Evolutionary conservation across 2,113 vertebrate genomes (phyloP).

Genomic region (Macrotus californicus): DNA sequence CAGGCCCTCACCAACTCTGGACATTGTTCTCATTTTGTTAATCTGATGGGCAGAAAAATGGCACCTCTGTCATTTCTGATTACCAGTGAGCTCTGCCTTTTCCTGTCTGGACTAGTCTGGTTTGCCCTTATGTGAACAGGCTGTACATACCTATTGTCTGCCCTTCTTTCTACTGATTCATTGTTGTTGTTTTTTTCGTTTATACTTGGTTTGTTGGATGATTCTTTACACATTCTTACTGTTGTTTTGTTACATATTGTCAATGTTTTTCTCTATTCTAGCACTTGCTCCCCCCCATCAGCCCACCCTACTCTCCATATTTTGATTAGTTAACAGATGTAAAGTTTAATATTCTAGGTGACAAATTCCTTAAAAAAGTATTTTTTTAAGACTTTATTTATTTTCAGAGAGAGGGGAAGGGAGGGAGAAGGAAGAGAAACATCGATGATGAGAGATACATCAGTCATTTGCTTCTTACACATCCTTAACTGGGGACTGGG

Average conservation of each 20-base stretch:
- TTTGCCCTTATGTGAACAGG: neutral
- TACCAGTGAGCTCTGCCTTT: neutral
- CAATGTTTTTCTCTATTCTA: neutral
- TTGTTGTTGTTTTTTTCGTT: neutral
- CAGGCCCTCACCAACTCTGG: neutral
- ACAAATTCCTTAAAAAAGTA: neutral
- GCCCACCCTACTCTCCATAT: neutral
- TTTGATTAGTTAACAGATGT: neutral
- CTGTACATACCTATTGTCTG: neutral
- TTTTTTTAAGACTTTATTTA: neutral
- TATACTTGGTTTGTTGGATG: neutral
- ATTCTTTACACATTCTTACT: neutral
- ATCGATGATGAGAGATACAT: too few relatives aligned
- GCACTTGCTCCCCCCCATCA: neutral
- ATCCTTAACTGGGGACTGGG: too few relatives aligned
- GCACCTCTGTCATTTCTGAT: neutral
- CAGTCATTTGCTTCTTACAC: neutral
- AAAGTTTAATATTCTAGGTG: neutral
- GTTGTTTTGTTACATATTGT: neutral
- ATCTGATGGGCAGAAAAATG: neutral
- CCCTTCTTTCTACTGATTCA: neutral
- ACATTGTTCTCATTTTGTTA: neutral
- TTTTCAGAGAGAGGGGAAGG: too few relatives aligned
- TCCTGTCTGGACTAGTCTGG: neutral
- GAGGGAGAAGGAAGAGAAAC: too few relatives aligned